Evolutionary conservation across 2,797 vertebrate genomes (phyloP).

Genomic region (Taenioides sp.): DNA sequence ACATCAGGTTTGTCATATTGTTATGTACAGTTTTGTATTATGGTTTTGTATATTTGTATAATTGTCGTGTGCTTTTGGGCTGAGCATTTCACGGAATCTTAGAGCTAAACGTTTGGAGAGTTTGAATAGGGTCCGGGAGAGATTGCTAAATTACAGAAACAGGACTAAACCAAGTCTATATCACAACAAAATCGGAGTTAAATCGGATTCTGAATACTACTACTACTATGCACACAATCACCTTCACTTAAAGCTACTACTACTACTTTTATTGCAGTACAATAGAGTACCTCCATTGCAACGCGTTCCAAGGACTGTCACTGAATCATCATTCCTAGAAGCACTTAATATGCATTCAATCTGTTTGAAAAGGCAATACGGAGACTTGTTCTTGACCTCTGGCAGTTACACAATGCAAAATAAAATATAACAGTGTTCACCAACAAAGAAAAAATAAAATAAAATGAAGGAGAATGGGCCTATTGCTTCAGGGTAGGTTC

Average conservation of each 20-base stretch:
- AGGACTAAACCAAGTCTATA: not conserved
- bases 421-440: constrained; percentile 19
- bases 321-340: not conserved
- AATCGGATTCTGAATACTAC: not conserved
- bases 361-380: not conserved
- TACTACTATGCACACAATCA: not conserved
- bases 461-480: not conserved
- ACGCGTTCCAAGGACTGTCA: not conserved
- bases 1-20: too few relatives aligned
- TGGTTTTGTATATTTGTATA: too few relatives aligned
- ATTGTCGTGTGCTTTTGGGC: too few relatives aligned
- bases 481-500: constrained; percentile 28
- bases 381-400: not conserved
- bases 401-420: not conserved
- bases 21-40: too few relatives aligned
- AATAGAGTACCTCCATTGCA: not conserved
- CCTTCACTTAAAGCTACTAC: too few relatives aligned
- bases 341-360: not conserved
- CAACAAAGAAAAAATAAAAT: not conserved
- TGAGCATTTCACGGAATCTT: too few relatives aligned
- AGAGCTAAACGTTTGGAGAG: too few relatives aligned
- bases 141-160: not conserved
- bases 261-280: too few relatives aligned
- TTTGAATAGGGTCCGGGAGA: too few relatives aligned
- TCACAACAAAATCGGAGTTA: too few relatives aligned